A percentile compares a stretch with the other conserved stretches of the same genome.
Conservation (phyloP, 2,797 vertebrate species). For the Agapornis canus region DNA sequence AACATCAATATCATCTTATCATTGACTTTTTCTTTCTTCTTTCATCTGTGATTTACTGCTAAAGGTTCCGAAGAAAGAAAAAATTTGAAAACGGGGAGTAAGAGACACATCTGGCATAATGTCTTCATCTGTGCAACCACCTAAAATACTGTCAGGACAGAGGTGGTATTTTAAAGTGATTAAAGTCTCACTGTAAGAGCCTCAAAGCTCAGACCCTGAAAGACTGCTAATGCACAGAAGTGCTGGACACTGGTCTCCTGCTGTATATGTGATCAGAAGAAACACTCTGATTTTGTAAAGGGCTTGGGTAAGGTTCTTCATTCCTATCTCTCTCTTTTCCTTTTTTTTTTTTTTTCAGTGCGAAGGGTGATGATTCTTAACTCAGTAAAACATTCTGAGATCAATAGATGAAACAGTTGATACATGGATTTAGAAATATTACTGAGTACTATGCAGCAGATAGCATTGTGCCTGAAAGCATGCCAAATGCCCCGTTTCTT, state of each 20-base stretch:
- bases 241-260: neutral
- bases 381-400: slow-evolving; percentile 34
- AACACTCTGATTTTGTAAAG: neutral
- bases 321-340: neutral
- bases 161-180: neutral
- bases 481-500: slow-evolving; percentile 35
- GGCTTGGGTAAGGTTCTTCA: neutral
- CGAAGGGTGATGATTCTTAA: slow-evolving; percentile 12
- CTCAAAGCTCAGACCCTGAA: neutral
- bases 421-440: slow-evolving; percentile 26
- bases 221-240: neutral
- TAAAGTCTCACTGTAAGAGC: neutral
- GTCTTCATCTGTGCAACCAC: neutral
- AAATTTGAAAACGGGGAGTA: neutral
- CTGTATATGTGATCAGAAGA: neutral
- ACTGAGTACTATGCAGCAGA: slow-evolving; percentile 10
- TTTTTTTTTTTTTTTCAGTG: neutral
- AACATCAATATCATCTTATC: neutral
- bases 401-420: slow-evolving; percentile 46
- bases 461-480: slow-evolving; percentile 21
- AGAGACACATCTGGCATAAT: neutral
- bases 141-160: neutral
- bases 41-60: neutral
- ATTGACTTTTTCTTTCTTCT: neutral
- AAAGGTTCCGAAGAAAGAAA: neutral